Evolutionary conservation across 2,113 vertebrate genomes (phyloP).

Genomic region (Mola mola): DNA sequence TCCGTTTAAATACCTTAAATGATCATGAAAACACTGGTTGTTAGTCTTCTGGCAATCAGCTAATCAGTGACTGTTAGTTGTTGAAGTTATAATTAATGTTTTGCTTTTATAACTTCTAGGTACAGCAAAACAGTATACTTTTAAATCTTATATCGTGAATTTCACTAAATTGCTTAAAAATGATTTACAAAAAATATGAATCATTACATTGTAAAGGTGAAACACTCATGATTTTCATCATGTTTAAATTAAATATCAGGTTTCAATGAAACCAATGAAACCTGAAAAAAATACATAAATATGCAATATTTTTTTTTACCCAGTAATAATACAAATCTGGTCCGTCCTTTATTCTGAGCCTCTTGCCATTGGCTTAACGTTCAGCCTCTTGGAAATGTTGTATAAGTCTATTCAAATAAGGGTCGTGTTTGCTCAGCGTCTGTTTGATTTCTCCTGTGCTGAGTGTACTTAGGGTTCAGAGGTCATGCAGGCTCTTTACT

Average conservation of each 20-base stretch:
- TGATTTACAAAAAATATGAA: background rate
- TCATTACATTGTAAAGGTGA: background rate
- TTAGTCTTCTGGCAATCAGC: background rate
- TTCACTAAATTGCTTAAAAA: no score
- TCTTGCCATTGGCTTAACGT: constrained; percentile 38
- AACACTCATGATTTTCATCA: background rate
- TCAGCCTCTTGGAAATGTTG: constrained; percentile 65
- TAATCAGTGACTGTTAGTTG: no score
- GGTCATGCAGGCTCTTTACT: constrained; percentile 80
- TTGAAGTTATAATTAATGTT: no score
- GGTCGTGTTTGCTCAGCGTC: constrained; percentile 74
- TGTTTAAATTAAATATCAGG: no score
- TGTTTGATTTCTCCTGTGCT: constrained; percentile 79
- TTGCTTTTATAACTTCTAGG: no score
- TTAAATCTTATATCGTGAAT: no score
- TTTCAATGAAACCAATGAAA: constrained; percentile 1
- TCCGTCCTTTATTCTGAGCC: constrained; percentile 21
- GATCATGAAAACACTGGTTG: background rate
- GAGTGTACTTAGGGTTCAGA: constrained; percentile 79
- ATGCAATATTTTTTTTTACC: background rate
- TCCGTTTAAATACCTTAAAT: no score
- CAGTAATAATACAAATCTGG: constrained; percentile 46
- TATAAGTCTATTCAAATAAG: constrained; percentile 76
- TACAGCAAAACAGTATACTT: no score
- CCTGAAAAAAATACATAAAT: no score